Percentiles rank a stretch among this genome's conserved stretches.
Conservation (phyloP, 2,888 invertebrate genomes). For the Drymonia ruficornis region DNA sequence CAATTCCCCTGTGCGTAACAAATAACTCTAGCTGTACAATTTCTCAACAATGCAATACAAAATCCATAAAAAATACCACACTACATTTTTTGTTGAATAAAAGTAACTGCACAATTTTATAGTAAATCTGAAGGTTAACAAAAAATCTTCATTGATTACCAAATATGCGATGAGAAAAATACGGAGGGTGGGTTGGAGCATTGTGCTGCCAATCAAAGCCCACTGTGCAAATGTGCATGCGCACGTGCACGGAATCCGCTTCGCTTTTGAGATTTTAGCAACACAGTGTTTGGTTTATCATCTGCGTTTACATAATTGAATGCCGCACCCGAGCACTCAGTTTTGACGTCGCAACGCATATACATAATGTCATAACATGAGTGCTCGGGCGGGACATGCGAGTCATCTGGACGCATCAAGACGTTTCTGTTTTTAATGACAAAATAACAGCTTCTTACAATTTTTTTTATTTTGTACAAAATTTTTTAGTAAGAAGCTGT, state of each 20-base stretch:
- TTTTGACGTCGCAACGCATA: too few relatives aligned
- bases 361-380: too few relatives aligned
- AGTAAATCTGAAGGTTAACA: not conserved
- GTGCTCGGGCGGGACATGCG: too few relatives aligned
- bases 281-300: not conserved
- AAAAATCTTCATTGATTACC: conserved; percentile 19
- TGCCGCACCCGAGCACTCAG: too few relatives aligned
- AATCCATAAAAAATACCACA: not conserved
- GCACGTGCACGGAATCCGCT: conserved; percentile 31
- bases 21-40: too few relatives aligned
- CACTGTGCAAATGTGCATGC: not conserved
- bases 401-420: too few relatives aligned
- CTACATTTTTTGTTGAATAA: not conserved
- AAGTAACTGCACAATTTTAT: not conserved
- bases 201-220: conserved; percentile 24
- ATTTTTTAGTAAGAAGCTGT: too few relatives aligned
- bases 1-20: too few relatives aligned
- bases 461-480: too few relatives aligned
- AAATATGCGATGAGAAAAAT: conserved; percentile 9
- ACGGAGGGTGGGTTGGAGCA: conserved; percentile 21
- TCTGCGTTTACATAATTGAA: too few relatives aligned
- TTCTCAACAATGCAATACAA: not conserved
- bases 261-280: conserved; percentile 11
- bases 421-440: too few relatives aligned
- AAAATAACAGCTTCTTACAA: too few relatives aligned